Evolutionary conservation across 1,140 invertebrate genomes (phyloP).

Genomic region (Aradophagus sp.): DNA sequence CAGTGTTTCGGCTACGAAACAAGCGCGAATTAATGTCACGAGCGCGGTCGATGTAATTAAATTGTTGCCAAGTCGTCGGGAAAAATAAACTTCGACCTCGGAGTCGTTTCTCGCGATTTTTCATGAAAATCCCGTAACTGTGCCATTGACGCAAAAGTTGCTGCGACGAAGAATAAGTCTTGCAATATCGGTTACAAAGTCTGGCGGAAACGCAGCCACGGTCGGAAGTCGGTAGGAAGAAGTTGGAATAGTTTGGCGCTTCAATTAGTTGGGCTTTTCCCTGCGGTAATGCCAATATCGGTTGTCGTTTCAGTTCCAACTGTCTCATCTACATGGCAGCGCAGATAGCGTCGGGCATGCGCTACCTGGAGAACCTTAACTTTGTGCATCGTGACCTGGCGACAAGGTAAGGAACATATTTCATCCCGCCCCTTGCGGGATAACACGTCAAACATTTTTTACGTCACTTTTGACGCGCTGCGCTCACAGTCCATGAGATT

Average conservation of each 20-base stretch:
- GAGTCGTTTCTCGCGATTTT: constrained; percentile 28
- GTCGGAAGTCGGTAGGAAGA: constrained; percentile 43
- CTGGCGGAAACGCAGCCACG: too few relatives aligned
- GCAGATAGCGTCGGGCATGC: constrained; percentile 91
- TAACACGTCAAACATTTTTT: constrained; percentile 25
- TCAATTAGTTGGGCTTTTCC: constrained; percentile 55
- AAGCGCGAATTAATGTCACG: constrained; percentile 8
- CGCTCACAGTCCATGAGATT: constrained; percentile 37
- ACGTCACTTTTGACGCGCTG: constrained; percentile 11
- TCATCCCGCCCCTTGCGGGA: constrained; percentile 60
- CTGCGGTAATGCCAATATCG: constrained; percentile 50
- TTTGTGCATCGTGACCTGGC: constrained; percentile 88
- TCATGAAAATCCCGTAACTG: constrained; percentile 28
- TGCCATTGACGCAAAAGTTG: constrained; percentile 29
- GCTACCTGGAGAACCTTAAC: constrained; percentile 86
- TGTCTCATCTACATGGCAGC: constrained; percentile 87
- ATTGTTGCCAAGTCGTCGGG: constrained; percentile 23
- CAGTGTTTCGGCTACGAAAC: neutral
- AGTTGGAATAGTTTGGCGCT: constrained; percentile 55
- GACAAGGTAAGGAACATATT: too few relatives aligned
- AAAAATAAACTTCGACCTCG: constrained; percentile 41
- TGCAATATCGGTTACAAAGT: constrained; percentile 30
- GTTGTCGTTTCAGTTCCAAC: constrained; percentile 79
- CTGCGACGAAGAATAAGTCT: constrained; percentile 42
- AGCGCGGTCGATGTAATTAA: constrained; percentile 18